Evolutionary conservation across 1,140 invertebrate genomes (phyloP).

Genomic region (Alviniconcha marisindica): DNA sequence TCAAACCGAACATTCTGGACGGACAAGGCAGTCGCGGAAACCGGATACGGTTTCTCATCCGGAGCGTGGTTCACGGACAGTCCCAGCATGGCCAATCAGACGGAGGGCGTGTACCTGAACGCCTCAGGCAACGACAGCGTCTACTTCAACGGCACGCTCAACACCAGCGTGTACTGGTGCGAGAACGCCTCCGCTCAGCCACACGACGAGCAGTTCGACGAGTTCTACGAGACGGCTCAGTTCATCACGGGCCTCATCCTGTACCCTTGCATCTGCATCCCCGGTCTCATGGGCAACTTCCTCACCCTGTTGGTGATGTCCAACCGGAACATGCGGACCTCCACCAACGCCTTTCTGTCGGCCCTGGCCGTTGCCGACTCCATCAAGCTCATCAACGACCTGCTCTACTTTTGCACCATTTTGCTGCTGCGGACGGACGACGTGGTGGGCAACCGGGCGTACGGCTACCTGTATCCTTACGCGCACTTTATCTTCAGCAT

Average conservation of each 20-base stretch:
- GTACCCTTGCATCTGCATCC: slow-evolving; percentile 83
- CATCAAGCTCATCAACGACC: slow-evolving; percentile 83
- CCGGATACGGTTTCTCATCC: neutral
- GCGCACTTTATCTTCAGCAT: slow-evolving; percentile 73
- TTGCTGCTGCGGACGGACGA: slow-evolving; percentile 72
- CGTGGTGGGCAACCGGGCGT: slow-evolving; percentile 56
- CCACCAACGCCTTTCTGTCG: slow-evolving; percentile 86
- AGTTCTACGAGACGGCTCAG: slow-evolving; percentile 65
- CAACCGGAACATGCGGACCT: slow-evolving; percentile 83
- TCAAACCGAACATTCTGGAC: neutral
- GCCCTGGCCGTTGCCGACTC: slow-evolving; percentile 86
- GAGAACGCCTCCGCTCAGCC: slow-evolving; percentile 28
- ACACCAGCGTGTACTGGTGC: slow-evolving; percentile 24
- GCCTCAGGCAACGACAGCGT: neutral
- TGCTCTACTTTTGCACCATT: slow-evolving; percentile 82
- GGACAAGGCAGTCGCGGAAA: neutral
- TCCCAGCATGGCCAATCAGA: no score
- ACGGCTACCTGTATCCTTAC: slow-evolving; percentile 70
- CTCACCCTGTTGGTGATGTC: slow-evolving; percentile 86
- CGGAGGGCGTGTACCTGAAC: no score
- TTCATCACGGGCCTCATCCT: slow-evolving; percentile 77
- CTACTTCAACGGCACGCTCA: slow-evolving; percentile 1
- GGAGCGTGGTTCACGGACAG: neutral
- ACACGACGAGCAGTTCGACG: slow-evolving; percentile 47
- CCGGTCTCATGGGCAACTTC: slow-evolving; percentile 85